Evolutionary conservation across 2,113 vertebrate species (phyloP), one percentile per base, ranked within the genome.

Genomic region (Menura novaehollandiae): DNA sequence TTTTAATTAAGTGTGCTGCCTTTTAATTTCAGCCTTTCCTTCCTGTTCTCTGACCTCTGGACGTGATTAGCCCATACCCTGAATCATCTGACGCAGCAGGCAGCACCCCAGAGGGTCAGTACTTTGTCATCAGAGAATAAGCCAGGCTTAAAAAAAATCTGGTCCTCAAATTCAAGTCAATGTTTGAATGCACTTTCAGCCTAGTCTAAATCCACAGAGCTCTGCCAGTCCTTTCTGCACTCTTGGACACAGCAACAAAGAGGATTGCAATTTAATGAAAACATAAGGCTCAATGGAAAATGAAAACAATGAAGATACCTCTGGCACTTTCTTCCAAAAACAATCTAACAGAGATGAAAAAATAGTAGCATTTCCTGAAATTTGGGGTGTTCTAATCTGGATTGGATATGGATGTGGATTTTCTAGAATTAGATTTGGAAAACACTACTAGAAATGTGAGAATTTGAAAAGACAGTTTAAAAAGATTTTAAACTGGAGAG

Each of bases 11-110:
- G 47, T 62, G 60, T 71, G 13, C 56, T 96, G 47, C 56, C 30
- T 76, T 90, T 91, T 94, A 80, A 86, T 96, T 96, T 92, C 90
- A 92, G 28, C 44, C 47, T 84, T 93, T 75, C 33, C 83, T 95
- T 88, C 92, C 83, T 96, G 13, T 85, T 90, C 55, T 92, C 35
- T 82, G 88, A 93, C 83, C 79, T 93, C 88, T 7, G 46, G 83
- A 88, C 1, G 13, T 75, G 95, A 94, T 86, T 80, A 96, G 64
- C 15, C 88, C 44, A 26, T 93, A 47, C 47, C n/a, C 58, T 88
- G 85, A 87, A 94, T 92, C 92, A 77, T 92, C 79, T 86, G 83
- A 95, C 86, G 72, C 49, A 84, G 59, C 83, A 94, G 41, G 69
- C 92, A 91, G 11, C 73, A 67, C 91, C 93, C 85, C 76, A 93